phyloP scores from a whole-genome alignment of 2,888 invertebrate genomes.

The Polymixis lichenea region DNA sequence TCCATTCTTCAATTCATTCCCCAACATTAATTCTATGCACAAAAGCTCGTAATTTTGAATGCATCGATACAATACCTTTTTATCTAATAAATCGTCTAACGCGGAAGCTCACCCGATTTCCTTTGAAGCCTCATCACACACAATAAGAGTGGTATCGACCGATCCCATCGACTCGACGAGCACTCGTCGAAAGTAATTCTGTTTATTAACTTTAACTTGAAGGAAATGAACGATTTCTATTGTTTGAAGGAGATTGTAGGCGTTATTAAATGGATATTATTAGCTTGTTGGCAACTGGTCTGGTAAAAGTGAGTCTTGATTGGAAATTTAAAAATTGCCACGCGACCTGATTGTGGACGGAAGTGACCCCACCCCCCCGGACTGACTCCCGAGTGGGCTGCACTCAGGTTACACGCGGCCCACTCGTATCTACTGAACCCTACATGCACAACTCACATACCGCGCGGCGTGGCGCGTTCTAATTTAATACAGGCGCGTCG shows the following conservation, averaged over 20 bases:
- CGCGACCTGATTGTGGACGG: too few species aligned
- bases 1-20: constrained; percentile 15
- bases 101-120: constrained; percentile 45
- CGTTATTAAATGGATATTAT: constrained; percentile 23
- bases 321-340: too few species aligned
- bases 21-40: constrained; percentile 42
- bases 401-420: too few species aligned
- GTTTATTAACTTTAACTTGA: constrained; percentile 54
- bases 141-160: constrained; percentile 56
- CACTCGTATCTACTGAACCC: too few species aligned
- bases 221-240: constrained; percentile 31
- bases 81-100: constrained; percentile 51
- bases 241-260: constrained; percentile 16
- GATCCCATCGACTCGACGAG: constrained; percentile 35
- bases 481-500: too few species aligned
- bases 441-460: too few species aligned
- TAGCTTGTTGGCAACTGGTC: constrained; percentile 1
- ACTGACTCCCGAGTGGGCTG: too few species aligned
- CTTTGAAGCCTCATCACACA: constrained; percentile 53
- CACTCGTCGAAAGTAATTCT: constrained; percentile 52
- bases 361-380: too few species aligned
- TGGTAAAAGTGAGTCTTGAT: too few species aligned
- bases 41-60: constrained; percentile 48
- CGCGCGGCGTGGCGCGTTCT: too few species aligned
- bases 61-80: constrained; percentile 50